Percentiles rank a stretch among this genome's conserved stretches.
Evolutionary conservation across 2,797 vertebrate species (phyloP).

Genomic region (Oophaga sylvatica): DNA sequence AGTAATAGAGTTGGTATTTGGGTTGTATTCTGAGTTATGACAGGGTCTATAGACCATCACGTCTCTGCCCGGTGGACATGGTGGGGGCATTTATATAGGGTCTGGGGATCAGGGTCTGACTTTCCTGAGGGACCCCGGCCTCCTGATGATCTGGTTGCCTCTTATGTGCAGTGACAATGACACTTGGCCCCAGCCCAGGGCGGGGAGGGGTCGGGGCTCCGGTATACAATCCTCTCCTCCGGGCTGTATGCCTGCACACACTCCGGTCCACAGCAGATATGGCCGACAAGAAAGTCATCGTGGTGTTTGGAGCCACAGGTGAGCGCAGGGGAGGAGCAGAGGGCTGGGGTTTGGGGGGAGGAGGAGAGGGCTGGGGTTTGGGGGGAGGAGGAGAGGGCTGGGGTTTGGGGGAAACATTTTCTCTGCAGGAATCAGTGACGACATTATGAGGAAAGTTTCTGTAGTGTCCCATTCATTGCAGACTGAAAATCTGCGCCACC

Average conservation of each 20-base stretch:
- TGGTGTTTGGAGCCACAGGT: slow-evolving; percentile 73
- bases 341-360: no score
- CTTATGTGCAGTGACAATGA: slow-evolving; percentile 40
- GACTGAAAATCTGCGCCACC: background rate
- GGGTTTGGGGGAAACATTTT: background rate
- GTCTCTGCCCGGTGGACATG: no score
- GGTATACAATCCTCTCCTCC: background rate
- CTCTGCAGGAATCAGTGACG: background rate
- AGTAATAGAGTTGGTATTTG: no score
- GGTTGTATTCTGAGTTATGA: no score
- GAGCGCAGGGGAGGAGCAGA: no score
- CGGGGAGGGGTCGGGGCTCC: background rate
- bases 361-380: no score
- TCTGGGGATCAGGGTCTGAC: background rate
- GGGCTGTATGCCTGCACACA: background rate
- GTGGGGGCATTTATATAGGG: no score
- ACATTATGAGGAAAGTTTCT: no score
- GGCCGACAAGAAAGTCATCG: slow-evolving; percentile 61
- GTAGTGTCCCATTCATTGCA: no score
- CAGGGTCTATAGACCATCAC: no score
- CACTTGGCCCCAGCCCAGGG: background rate
- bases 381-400: background rate
- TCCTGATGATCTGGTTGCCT: background rate
- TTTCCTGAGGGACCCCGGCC: background rate
- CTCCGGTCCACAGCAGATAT: background rate